Evolutionary conservation across 1,140 invertebrate species (phyloP).

Genomic region (Chironomus striatipennis): DNA sequence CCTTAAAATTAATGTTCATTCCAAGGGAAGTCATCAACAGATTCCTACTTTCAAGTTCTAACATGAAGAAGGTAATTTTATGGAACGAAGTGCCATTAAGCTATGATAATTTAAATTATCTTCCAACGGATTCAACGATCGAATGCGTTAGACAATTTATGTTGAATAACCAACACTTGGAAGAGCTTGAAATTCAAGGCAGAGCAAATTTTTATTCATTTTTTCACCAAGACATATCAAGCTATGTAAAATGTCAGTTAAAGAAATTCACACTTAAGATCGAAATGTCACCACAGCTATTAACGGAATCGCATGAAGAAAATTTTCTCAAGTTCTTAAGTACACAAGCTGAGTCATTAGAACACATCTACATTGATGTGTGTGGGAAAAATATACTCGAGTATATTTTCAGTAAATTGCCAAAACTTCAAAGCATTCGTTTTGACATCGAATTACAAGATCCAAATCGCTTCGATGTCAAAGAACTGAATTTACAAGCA

Average conservation of each 20-base stretch:
- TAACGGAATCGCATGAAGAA: background rate
- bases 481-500: background rate
- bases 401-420: background rate
- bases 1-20: background rate
- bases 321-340: background rate
- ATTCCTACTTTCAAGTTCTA: background rate
- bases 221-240: background rate
- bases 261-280: background rate
- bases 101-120: slow-evolving; percentile 2
- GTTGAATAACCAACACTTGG: background rate
- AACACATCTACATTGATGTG: background rate
- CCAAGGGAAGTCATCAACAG: background rate
- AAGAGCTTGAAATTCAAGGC: background rate
- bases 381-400: background rate
- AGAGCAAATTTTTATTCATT: background rate
- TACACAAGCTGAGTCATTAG: background rate
- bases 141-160: background rate
- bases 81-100: background rate
- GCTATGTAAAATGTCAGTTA: background rate
- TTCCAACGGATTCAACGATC: background rate
- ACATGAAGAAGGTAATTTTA: background rate
- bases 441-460: background rate
- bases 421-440: background rate
- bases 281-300: background rate
- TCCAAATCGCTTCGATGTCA: background rate